phyloP scores from a whole-genome alignment of 2,113 vertebrate genomes.

The Nipponia nippon region DNA sequence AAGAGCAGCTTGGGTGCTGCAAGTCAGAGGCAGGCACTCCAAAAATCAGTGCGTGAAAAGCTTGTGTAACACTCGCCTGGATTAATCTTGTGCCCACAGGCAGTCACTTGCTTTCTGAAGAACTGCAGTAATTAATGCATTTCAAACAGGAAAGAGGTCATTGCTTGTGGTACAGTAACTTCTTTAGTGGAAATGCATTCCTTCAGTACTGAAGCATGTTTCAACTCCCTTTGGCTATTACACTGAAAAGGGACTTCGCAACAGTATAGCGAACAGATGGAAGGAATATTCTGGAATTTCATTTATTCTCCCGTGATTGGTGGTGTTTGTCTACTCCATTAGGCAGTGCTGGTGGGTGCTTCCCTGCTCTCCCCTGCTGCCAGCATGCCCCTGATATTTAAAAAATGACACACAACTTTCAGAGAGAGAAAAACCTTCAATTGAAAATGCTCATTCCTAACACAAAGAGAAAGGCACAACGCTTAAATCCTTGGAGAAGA shows the following conservation, averaged over 20 bases:
- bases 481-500: background rate
- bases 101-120: background rate
- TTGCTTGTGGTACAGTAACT: background rate
- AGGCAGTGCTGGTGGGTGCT: background rate
- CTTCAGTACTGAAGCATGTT: background rate
- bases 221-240: background rate
- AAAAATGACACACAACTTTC: background rate
- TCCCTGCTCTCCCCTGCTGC: background rate
- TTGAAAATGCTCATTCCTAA: background rate
- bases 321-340: background rate
- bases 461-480: background rate
- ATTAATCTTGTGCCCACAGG: background rate
- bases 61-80: background rate
- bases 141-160: background rate
- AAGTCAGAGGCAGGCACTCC: background rate
- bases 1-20: background rate
- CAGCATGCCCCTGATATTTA: background rate
- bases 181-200: background rate
- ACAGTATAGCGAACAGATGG: background rate
- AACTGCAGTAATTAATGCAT: background rate
- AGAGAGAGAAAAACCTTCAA: background rate
- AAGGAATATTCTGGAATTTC: background rate
- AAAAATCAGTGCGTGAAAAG: background rate
- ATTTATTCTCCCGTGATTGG: background rate
- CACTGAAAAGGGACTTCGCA: background rate